A percentile compares a stretch with the other conserved stretches of the same genome.
Conservation (phyloP, 2,888 invertebrate species). For the Lithosia quadra region DNA sequence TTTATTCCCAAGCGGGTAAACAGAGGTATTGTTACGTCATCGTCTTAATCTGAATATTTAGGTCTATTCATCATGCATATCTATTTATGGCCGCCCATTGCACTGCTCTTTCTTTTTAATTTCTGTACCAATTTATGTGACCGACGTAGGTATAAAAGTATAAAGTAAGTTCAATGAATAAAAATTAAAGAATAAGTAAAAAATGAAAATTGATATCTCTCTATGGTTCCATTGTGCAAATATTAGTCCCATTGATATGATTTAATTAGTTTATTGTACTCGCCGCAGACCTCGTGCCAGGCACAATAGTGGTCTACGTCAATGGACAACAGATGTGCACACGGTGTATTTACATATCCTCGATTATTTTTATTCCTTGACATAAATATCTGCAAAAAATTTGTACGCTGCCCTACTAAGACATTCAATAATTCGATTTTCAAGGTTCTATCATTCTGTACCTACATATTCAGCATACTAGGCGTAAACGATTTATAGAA, state of each 20-base stretch:
- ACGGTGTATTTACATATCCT: constrained; percentile 67
- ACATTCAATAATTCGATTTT: not conserved
- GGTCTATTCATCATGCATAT: too few relatives aligned
- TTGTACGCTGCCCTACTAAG: not conserved
- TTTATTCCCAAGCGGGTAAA: too few relatives aligned
- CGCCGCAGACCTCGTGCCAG: constrained; percentile 44
- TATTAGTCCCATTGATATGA: constrained; percentile 32
- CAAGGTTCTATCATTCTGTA: not conserved
- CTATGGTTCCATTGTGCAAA: constrained; percentile 10
- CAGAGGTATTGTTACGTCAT: too few relatives aligned
- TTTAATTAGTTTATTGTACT: constrained; percentile 58
- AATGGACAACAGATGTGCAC: constrained; percentile 56
- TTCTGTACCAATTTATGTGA: too few relatives aligned
- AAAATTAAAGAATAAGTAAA: too few relatives aligned
- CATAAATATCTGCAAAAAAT: constrained; percentile 51
- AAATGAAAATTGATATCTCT: not conserved
- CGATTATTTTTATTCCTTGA: constrained; percentile 70
- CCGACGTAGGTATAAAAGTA: too few relatives aligned
- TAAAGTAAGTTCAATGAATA: too few relatives aligned
- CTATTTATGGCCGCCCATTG: too few relatives aligned
- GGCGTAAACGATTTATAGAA: too few relatives aligned
- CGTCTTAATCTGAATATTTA: too few relatives aligned
- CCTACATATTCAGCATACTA: not conserved
- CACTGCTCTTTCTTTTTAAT: too few relatives aligned
- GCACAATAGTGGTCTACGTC: constrained; percentile 55